Evolutionary conservation across 2,888 invertebrate species (phyloP).

Genomic region (Drosophila fungiperda): DNA sequence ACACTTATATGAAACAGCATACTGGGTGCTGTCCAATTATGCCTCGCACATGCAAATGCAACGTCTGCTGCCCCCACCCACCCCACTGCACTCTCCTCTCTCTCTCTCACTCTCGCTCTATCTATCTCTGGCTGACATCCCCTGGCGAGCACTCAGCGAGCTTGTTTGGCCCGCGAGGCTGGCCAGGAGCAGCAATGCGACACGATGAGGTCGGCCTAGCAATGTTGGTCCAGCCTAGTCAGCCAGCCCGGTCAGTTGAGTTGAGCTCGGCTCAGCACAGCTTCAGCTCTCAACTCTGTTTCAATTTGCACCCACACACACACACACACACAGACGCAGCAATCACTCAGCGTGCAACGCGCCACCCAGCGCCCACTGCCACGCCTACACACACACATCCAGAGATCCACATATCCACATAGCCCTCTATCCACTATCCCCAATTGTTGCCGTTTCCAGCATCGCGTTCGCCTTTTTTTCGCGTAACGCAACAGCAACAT

Average conservation of each 20-base stretch:
- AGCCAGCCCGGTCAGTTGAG: conserved; percentile 17
- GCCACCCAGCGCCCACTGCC: conserved; percentile 28
- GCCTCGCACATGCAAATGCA: conserved; percentile 80
- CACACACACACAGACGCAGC: conserved; percentile 46
- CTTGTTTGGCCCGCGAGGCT: conserved; percentile 76
- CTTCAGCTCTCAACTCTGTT: conserved; percentile 65
- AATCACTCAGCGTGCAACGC: conserved; percentile 70
- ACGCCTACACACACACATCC: conserved; percentile 11
- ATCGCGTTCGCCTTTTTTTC: conserved; percentile 63
- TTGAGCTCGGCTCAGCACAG: conserved; percentile 32
- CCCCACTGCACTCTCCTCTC: neutral
- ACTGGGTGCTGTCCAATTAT: conserved; percentile 75
- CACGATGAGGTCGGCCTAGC: conserved; percentile 47
- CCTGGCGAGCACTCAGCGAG: conserved; percentile 69
- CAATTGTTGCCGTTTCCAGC: conserved; percentile 41
- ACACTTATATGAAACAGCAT: conserved; percentile 33
- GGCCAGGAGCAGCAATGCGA: conserved; percentile 72
- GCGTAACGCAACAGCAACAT: conserved; percentile 62
- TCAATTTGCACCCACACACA: conserved; percentile 74
- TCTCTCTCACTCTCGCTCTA: neutral
- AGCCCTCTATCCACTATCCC: conserved; percentile 25
- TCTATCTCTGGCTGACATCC: conserved; percentile 12
- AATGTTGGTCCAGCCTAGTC: conserved; percentile 4
- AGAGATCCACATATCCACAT: neutral
- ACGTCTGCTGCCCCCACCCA: conserved; percentile 47